Evolutionary conservation across 2,113 vertebrate genomes (phyloP), one percentile per base, ranked within the genome.

Genomic region (Dipodomys merriami): DNA sequence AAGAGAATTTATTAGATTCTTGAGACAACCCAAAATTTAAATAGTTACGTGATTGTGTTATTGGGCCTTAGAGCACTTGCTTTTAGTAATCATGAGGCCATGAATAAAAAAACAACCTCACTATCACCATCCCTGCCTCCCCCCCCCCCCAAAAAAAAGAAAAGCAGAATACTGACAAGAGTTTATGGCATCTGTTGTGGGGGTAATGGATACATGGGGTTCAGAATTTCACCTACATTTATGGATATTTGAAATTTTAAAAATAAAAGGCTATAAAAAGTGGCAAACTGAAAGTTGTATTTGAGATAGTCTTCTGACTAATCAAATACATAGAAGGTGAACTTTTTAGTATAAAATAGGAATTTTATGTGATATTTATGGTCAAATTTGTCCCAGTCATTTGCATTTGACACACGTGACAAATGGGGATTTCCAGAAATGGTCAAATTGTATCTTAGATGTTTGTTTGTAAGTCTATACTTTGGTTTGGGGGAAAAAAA

Each of bases 281-380:
- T 65, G 44, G 20, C 19, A 86, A 23, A 3, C n/a, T 81, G 29
- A 53, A 79, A 83, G 81, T 57, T 78, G 29, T 85, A 46, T 78
- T 90, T 90, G 33, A 30, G 76, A 69, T 95, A 65, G 6, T 62
- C 77, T 84, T 90, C 15, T 83, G 60, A 30, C 3, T 88, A 46
- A 25, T 15, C 82, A 85, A 46, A 83, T 72, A 33, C 20, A 80
- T 20, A 78, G 39, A 92, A 91, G 20, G 19, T 39, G 5, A 82
- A 65, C 39, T 49, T 79, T 44, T 13, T 88, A 72, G 39, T 82
- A 29, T 88, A 79, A 90, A 82, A 83, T 49, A 67, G 35, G 27
- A 78, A 85, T 73, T 74, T 5, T 3, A 27, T 69, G 18, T 89
- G 33, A 74, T 60, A 23, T 12, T 18, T 74, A 27, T 62, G 15